Percentiles rank a stretch among this genome's conserved stretches.
phyloP scores from a whole-genome alignment of 2,888 invertebrate genomes.

The Andrena hattorfiana region DNA sequence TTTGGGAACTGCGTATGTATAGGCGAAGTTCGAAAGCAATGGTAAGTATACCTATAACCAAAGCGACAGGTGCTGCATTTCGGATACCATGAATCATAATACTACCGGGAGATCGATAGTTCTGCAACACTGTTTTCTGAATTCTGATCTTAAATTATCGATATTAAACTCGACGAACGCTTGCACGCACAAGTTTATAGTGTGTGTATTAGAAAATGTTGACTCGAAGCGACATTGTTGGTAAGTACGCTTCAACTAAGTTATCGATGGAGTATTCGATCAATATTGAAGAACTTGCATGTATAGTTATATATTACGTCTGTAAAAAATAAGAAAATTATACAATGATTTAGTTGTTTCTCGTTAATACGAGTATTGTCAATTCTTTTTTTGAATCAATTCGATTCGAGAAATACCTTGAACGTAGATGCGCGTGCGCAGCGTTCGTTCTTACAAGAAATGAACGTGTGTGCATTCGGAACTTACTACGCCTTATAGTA shows the following conservation, averaged over 20 bases:
- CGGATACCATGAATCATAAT: neutral
- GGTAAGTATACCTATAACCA: neutral
- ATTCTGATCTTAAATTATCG: neutral
- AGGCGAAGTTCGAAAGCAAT: neutral
- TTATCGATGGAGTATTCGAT: slow-evolving; percentile 1
- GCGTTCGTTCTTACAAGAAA: neutral
- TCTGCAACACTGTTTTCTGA: neutral
- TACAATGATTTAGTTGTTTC: too few relatives aligned
- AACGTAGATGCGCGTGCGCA: too few relatives aligned
- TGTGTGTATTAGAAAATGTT: neutral
- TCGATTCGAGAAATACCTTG: neutral
- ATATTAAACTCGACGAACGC: neutral
- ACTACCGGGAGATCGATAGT: neutral
- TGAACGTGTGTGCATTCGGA: neutral
- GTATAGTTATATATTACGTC: neutral
- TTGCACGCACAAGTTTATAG: neutral
- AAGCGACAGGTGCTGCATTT: neutral
- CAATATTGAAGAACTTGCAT: neutral
- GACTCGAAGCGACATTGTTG: neutral
- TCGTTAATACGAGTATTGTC: neutral
- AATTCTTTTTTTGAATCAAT: neutral
- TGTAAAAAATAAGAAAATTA: neutral
- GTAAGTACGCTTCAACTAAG: slow-evolving; percentile 9
- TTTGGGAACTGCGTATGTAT: neutral
- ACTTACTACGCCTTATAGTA: neutral